A percentile compares a stretch with the other conserved stretches of the same genome.
phyloP scores from a whole-genome alignment of 1,140 invertebrate species.

The Euura saliciscinereae region DNA sequence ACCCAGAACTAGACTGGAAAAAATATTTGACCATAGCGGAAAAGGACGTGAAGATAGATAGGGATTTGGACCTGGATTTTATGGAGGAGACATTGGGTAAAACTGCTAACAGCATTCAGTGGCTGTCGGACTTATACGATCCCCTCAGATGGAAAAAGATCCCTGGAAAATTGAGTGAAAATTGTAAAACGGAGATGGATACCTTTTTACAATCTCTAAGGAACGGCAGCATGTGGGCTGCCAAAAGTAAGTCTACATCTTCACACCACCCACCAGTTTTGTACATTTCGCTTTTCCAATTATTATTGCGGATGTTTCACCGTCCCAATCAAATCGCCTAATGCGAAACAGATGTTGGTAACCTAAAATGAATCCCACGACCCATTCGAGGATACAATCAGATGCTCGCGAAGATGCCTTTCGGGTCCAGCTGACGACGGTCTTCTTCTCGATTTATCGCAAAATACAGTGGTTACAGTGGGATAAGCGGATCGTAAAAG shows the following conservation, averaged over 20 bases:
- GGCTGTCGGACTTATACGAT: slow-evolving; percentile 69
- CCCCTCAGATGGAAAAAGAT: slow-evolving; percentile 68
- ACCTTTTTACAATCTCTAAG: slow-evolving; percentile 63
- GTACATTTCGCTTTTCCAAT: too few species aligned
- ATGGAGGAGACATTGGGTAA: slow-evolving; percentile 44
- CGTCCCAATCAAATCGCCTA: too few species aligned
- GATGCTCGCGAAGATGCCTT: too few species aligned
- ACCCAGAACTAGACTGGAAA: slow-evolving; percentile 55
- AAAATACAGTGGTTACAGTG: too few species aligned
- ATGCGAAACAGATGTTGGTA: too few species aligned
- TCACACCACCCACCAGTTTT: background rate
- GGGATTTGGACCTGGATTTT: slow-evolving; percentile 49
- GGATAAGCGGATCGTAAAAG: too few species aligned
- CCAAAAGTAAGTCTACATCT: slow-evolving; percentile 64
- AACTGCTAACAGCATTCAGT: slow-evolving; percentile 62
- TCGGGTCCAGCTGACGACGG: too few species aligned
- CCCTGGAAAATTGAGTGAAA: slow-evolving; percentile 44
- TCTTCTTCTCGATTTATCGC: too few species aligned
- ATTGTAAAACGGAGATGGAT: slow-evolving; percentile 64
- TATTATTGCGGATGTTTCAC: too few species aligned
- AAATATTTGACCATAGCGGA: slow-evolving; percentile 39
- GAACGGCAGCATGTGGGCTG: slow-evolving; percentile 69
- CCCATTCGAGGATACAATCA: too few species aligned
- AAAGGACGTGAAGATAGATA: slow-evolving; percentile 31
- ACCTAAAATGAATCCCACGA: too few species aligned